Conservation (phyloP, 92 coral and sea anemone species). For the Galaxea fascicularis region DNA sequence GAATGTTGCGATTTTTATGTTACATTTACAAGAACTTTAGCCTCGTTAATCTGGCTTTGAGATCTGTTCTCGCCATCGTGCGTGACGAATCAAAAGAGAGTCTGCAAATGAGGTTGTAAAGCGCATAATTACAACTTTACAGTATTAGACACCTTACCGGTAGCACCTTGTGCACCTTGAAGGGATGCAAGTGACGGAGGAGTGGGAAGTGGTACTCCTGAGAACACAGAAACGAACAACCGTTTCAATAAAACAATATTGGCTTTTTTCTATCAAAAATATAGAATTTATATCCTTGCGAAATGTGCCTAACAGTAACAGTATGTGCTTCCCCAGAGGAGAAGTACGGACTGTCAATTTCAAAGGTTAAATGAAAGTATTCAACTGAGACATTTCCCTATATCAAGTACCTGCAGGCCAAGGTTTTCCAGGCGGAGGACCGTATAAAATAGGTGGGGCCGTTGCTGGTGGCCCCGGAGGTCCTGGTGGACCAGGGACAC, state of each 20-base stretch:
- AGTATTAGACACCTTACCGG: background rate
- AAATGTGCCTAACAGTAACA: too few relatives aligned
- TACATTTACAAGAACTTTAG: too few relatives aligned
- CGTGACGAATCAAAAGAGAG: too few relatives aligned
- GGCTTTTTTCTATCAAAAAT: too few relatives aligned
- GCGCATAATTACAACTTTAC: too few relatives aligned
- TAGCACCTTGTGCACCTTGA: constrained; percentile 65
- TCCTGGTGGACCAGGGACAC: constrained; percentile 64
- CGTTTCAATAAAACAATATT: constrained; percentile 23
- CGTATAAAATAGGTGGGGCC: background rate
- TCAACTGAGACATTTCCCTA: background rate
- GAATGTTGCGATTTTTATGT: too few relatives aligned
- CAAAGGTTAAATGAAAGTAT: background rate
- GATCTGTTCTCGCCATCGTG: too few relatives aligned
- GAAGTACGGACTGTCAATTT: background rate
- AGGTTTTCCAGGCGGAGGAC: constrained; percentile 70
- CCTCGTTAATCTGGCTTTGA: too few relatives aligned
- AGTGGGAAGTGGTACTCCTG: constrained; percentile 69
- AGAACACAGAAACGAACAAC: constrained; percentile 61
- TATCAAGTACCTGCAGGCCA: background rate
- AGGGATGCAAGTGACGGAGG: constrained; percentile 75
- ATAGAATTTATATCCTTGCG: too few relatives aligned
- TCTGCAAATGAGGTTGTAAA: too few relatives aligned
- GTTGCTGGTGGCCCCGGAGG: constrained; percentile 36
- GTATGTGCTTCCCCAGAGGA: too few relatives aligned